These are phyloP conservation scores for Colinus virginianus DNA, from an alignment of 2,113 vertebrate species.

Conservation along the genomic window DNA sequence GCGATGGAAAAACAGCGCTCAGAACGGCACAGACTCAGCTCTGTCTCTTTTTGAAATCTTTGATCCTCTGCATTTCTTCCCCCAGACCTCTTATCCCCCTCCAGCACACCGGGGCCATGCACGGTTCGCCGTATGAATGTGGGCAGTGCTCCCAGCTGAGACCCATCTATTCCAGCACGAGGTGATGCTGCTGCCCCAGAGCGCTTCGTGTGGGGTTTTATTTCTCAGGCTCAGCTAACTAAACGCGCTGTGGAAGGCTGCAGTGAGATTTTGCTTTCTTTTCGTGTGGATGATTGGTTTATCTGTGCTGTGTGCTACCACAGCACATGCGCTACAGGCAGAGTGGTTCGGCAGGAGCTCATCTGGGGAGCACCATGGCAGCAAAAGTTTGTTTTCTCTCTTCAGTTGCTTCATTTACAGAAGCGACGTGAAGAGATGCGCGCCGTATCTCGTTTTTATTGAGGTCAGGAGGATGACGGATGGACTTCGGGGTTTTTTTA, in stretches of 20 bases:
- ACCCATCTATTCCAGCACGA: fast-evolving
- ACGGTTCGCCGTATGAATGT: background rate
- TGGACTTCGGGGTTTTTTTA: slow-evolving; percentile 3
- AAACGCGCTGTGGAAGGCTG: background rate
- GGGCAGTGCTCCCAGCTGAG: slow-evolving; percentile 19
- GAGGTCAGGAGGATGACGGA: slow-evolving; percentile 63
- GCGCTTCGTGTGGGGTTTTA: background rate
- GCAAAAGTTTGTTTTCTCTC: slow-evolving; percentile 47
- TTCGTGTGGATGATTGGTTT: slow-evolving; percentile 28
- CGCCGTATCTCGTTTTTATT: slow-evolving; percentile 24
- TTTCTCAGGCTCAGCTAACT: background rate
- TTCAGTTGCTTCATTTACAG: background rate
- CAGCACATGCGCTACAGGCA: background rate
- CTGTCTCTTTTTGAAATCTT: background rate
- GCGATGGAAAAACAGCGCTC: background rate
- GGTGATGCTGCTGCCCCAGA: background rate
- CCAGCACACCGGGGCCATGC: background rate
- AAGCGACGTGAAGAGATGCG: slow-evolving; percentile 25
- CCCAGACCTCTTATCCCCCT: background rate
- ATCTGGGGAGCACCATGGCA: background rate
- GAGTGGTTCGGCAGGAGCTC: background rate
- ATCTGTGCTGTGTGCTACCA: background rate
- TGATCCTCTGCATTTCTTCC: background rate
- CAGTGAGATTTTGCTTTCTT: slow-evolving; percentile 41
- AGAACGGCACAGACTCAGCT: background rate